Percentiles rank a stretch among this genome's conserved stretches.
These are phyloP conservation scores for Glyphotaelius pellucidus DNA, from an alignment of 2,888 invertebrate genomes.

Conservation along the genomic window DNA sequence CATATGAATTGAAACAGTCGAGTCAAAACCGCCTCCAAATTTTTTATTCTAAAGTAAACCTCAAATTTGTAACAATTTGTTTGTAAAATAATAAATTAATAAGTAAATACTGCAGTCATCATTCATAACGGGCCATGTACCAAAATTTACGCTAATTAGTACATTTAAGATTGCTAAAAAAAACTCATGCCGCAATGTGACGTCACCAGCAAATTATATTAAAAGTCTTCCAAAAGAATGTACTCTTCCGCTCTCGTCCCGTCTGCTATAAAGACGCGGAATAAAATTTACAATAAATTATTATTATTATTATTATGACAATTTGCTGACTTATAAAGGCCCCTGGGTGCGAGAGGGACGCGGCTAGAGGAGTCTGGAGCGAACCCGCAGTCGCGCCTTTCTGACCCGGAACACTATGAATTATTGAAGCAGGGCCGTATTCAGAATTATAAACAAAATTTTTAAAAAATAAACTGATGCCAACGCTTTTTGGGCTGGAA, in stretches of 20 bases:
- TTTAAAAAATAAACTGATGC: background rate
- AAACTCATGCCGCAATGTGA: background rate
- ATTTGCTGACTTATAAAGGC: slow-evolving; percentile 29
- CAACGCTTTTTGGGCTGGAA: too few species aligned
- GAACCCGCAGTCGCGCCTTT: slow-evolving; percentile 35
- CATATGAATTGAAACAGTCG: too few species aligned
- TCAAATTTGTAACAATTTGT: too few species aligned
- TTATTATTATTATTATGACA: background rate
- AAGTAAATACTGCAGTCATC: too few species aligned
- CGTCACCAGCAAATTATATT: background rate
- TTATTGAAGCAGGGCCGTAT: slow-evolving; percentile 43
- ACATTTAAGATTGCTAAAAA: background rate
- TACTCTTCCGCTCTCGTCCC: background rate
- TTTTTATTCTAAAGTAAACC: too few species aligned
- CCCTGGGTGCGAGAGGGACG: slow-evolving; percentile 42
- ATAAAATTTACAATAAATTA: background rate
- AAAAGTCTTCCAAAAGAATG: background rate
- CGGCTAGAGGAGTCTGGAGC: slow-evolving; percentile 47
- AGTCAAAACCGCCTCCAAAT: too few species aligned
- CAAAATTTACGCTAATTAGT: background rate
- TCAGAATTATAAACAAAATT: background rate
- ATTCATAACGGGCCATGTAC: background rate
- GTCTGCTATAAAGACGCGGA: slow-evolving; percentile 46
- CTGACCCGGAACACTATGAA: slow-evolving; percentile 44
- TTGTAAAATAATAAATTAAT: too few species aligned